Base-by-base conservation (phyloP, 2,888 invertebrate genomes). In the Drosophila merina region DNA sequence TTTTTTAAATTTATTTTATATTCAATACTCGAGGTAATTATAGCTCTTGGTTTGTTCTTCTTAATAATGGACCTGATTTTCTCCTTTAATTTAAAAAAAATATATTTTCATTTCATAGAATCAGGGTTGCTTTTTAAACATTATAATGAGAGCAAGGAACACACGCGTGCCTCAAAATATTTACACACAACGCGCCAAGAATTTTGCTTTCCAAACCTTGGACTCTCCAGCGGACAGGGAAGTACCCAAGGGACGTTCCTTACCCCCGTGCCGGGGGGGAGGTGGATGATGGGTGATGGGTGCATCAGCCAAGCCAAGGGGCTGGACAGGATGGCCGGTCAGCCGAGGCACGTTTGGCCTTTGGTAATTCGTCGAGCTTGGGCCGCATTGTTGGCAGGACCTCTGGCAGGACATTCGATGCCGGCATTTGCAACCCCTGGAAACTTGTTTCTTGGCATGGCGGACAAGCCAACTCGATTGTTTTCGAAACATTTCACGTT, bases 101-200 rank as follows among this genome's bases (percentile, higher is more conserved):
- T 20, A 20, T n/a, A 38, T 68, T 60, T 66, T 44, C 42, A 12
- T 25, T 30, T 9, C 9, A 25, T 44, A 9, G 7, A 20, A 14
- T 12, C 38, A 48, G 72, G 72, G 72, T 73, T 73, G 72, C 49
- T 67, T 50, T 49, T 57, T 60, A 66, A 79, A 79, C 77, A 75
- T 75, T 72, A 81, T 86, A 86, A 86, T 84, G 85, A 84, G 87
- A 86, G 87, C 84, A 77, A 76, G 86, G 63, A 86, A 77, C 78
- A 85, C 79, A 84, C 84, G 82, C 87, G 77, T 87, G 88, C 87
- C 86, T 88, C 87, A 88, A 82, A 88, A 88, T 88, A 88, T 88
- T 88, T 88, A 88, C 82, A 88, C 84, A 88, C 84, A 87, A 83
- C 72, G 84, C 79, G 71, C 81, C 76, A 62, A 57, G 84, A 67